These are phyloP conservation scores for Tetheella fluctuosa DNA, from an alignment of 2,888 invertebrate species.

Conservation along the genomic window DNA sequence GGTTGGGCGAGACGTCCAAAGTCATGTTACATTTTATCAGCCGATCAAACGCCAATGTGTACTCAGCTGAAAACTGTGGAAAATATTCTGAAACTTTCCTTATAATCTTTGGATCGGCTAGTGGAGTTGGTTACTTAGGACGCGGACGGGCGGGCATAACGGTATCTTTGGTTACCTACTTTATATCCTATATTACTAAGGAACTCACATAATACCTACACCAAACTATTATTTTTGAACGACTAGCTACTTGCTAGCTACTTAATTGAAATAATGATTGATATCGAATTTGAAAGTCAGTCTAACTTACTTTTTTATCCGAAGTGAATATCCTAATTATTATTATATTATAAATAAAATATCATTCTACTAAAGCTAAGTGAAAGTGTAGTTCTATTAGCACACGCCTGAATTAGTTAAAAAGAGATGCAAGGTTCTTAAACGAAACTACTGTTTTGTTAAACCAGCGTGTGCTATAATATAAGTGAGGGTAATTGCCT, in stretches of 20 bases:
- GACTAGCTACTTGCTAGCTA: too few species aligned
- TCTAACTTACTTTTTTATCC: too few species aligned
- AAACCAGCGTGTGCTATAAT: not conserved
- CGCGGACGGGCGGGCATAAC: too few species aligned
- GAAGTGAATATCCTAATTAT: too few species aligned
- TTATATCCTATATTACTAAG: too few species aligned
- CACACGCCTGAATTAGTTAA: not conserved
- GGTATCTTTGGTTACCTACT: too few species aligned
- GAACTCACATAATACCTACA: too few species aligned
- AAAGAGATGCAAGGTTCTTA: not conserved
- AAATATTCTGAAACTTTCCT: not conserved
- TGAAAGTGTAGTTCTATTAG: not conserved
- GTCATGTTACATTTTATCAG: not conserved
- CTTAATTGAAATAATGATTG: too few species aligned
- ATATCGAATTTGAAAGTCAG: too few species aligned
- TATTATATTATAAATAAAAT: too few species aligned
- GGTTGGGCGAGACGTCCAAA: not conserved
- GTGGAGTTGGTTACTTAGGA: too few species aligned
- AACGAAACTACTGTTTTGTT: constrained; percentile 4
- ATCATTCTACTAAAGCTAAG: not conserved
- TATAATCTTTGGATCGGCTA: not conserved
- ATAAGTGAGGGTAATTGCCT: not conserved
- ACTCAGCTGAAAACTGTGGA: not conserved
- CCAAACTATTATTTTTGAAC: too few species aligned
- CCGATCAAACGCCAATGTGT: constrained; percentile 1